Evolutionary conservation across 2,888 invertebrate genomes (phyloP), one percentile per base, ranked within the genome.

Genomic region (Cartodere bifasciata): DNA sequence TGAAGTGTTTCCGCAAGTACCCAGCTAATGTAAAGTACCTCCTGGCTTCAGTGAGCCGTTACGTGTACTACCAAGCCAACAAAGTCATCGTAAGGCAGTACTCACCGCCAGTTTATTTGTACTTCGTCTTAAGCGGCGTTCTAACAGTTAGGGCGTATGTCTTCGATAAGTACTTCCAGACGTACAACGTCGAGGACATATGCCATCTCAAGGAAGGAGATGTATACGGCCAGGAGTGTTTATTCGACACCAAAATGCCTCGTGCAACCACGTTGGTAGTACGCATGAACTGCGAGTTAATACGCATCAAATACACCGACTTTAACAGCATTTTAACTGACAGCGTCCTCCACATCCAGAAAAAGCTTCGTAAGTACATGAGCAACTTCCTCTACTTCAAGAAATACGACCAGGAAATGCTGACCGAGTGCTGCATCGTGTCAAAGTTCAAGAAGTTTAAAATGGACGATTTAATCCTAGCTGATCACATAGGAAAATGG

Each of bases 341-440:
- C n/a, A n/a, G n/a, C n/a, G n/a, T n/a, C n/a, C n/a, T n/a, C n/a
- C n/a, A n/a, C n/a, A n/a, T n/a, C n/a, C n/a, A n/a, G n/a, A n/a
- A n/a, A n/a, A n/a, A n/a, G n/a, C n/a, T n/a, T n/a, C n/a, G n/a
- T n/a, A n/a, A n/a, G n/a, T 72, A 72, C 2, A 66, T 77, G 63
- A 59, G 65, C 3, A 63, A 63, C 23, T 76, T 77, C 38, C 66
- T 68, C 25, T 77, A 77, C 47, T 77, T 77, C 45, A 67, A 72
- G 42, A 62, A 62, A 7, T 69, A 75, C 55, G 67, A 68, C 42
- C 66, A 68, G 49, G 63, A 68, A 2, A 63, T 68, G 1, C 65
- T 65, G 31, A 63, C 72, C 24, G 76, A 77, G 53, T 73, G 74
- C 44, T 76, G 75, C 43, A 72, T 76, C 41, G 60, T 75, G 16